Percentiles rank a stretch among this genome's conserved stretches.
Conservation (phyloP, 2,888 invertebrate species). For the Caenorhabditis sinica region DNA sequence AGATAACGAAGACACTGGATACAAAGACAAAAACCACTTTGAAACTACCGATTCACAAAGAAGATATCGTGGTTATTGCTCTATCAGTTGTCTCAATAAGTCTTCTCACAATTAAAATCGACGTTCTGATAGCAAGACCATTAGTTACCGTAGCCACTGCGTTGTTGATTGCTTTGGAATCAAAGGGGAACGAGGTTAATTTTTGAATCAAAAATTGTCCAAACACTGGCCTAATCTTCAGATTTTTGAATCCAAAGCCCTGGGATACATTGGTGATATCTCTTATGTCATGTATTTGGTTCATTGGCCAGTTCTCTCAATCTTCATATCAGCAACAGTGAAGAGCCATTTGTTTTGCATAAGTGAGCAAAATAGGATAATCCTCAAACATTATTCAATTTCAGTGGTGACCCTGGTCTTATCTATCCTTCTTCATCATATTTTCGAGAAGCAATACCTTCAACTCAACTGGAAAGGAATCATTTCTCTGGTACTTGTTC, state of each 20-base stretch:
- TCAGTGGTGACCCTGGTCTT: slow-evolving; percentile 21
- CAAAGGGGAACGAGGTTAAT: slow-evolving; percentile 4
- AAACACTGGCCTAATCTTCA: too few species aligned
- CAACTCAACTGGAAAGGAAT: background rate
- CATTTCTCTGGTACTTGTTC: background rate
- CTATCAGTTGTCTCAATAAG: slow-evolving; percentile 3
- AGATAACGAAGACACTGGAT: background rate
- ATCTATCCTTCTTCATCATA: slow-evolving; percentile 38
- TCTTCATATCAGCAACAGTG: slow-evolving; percentile 1
- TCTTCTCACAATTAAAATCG: slow-evolving; percentile 10
- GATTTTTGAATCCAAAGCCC: slow-evolving; percentile 17
- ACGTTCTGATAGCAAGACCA: slow-evolving; percentile 9
- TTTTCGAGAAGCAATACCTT: slow-evolving; percentile 37
- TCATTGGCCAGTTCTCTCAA: slow-evolving; percentile 43
- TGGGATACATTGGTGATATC: slow-evolving; percentile 28
- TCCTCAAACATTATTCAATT: background rate
- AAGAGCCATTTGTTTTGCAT: slow-evolving; percentile 27
- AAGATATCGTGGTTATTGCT: background rate
- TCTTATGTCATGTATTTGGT: slow-evolving; percentile 47
- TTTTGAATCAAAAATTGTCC: background rate
- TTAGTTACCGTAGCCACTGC: slow-evolving; percentile 18
- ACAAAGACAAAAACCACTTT: background rate
- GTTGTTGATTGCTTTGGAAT: slow-evolving; percentile 3
- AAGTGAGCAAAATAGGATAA: background rate
- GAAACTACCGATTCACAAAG: background rate